These are phyloP conservation scores for Xylocopa sonorina DNA, from an alignment of 1,140 invertebrate genomes.

Conservation along the genomic window DNA sequence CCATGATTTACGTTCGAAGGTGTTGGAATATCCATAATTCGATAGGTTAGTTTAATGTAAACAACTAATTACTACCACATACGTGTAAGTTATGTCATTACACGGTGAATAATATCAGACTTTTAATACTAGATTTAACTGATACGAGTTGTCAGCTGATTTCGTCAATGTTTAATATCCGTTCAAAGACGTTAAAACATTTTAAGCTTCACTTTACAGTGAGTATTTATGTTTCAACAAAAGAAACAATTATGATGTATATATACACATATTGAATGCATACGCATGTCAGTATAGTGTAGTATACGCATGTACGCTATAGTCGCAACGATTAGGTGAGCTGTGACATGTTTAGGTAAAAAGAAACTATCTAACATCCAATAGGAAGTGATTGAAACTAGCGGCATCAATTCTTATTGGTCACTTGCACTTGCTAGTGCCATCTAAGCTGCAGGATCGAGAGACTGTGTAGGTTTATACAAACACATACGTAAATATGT, in stretches of 20 bases:
- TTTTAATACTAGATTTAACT: not conserved
- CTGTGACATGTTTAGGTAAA: too few relatives aligned
- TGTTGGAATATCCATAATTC: slow-evolving; percentile 55
- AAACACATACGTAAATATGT: too few relatives aligned
- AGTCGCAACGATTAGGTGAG: too few relatives aligned
- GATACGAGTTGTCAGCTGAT: not conserved
- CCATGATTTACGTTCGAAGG: slow-evolving; percentile 70
- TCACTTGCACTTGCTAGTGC: too few relatives aligned
- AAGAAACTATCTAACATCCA: too few relatives aligned
- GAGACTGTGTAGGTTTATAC: too few relatives aligned
- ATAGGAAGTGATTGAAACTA: too few relatives aligned
- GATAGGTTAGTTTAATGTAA: slow-evolving; percentile 31
- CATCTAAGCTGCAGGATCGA: too few relatives aligned
- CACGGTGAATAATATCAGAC: not conserved
- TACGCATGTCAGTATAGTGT: too few relatives aligned
- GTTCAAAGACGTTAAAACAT: slow-evolving; percentile 11
- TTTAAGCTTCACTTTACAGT: not conserved
- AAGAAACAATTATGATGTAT: not conserved
- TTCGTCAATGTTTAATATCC: not conserved
- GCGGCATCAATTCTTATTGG: too few relatives aligned
- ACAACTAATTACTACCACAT: slow-evolving; percentile 2
- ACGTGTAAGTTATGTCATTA: slow-evolving; percentile 6
- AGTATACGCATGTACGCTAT: too few relatives aligned
- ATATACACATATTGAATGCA: too few relatives aligned
- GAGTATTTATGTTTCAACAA: not conserved